Evolutionary conservation across 2,113 vertebrate genomes (phyloP).

Genomic region (Calyptommatus sinebrachiatus): DNA sequence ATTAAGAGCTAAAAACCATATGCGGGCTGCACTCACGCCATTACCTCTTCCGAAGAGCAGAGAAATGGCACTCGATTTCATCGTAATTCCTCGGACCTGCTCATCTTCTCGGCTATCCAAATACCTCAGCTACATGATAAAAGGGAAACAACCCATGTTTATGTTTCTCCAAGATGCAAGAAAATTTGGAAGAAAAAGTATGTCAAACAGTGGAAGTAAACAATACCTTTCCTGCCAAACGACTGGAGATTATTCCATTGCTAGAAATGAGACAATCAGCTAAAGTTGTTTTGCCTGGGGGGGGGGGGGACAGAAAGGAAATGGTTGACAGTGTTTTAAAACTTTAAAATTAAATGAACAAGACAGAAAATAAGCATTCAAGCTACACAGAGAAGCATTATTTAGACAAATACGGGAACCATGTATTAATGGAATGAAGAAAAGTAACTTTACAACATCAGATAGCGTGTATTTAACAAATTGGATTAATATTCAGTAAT

Average conservation of each 20-base stretch:
- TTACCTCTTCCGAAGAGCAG: constrained; percentile 80
- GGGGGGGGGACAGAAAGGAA: not conserved
- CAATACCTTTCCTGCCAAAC: constrained; percentile 91
- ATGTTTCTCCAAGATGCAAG: not conserved
- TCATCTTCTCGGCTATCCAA: constrained; percentile 96
- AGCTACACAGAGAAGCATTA: no score
- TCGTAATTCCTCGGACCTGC: constrained; percentile 93
- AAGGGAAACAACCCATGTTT: rapidly evolving
- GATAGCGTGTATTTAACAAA: no score
- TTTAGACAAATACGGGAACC: no score
- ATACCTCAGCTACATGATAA: constrained; percentile 83
- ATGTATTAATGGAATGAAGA: no score
- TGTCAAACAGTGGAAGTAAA: rapidly evolving
- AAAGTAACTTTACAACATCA: no score
- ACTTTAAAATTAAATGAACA: no score
- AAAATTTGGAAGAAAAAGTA: rapidly evolving
- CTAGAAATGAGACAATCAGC: constrained; percentile 94
- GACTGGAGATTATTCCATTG: constrained; percentile 94
- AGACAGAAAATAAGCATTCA: no score
- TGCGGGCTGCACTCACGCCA: not conserved
- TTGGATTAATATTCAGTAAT: no score
- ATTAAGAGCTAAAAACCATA: not conserved
- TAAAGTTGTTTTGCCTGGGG: constrained; percentile 88
- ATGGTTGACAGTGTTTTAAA: no score
- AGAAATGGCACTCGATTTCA: constrained; percentile 98